phyloP scores from a whole-genome alignment of 2,888 invertebrate genomes.

The Calliphora vomitoria region DNA sequence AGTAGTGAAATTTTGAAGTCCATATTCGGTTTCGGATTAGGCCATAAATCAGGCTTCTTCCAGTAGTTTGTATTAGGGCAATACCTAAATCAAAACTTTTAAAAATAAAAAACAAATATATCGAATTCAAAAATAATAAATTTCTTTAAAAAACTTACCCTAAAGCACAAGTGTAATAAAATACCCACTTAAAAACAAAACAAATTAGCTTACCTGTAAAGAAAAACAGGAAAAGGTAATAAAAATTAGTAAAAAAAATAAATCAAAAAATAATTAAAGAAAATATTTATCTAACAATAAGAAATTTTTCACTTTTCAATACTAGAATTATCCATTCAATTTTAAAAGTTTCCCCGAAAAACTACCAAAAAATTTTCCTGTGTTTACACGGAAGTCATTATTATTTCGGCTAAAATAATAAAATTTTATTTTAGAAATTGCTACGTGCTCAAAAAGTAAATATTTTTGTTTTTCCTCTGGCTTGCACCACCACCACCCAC shows the following conservation, averaged over 20 bases:
- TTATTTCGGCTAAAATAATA: constrained; percentile 4
- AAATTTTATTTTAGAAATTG: background rate
- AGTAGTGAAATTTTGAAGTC: no score
- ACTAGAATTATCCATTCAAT: background rate
- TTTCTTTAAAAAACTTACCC: constrained; percentile 19
- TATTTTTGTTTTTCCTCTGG: background rate
- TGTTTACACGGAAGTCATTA: constrained; percentile 44
- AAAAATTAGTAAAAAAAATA: constrained; percentile 32
- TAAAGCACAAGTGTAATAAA: constrained; percentile 1
- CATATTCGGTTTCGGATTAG: no score
- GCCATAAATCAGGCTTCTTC: no score
- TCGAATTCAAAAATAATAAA: no score
- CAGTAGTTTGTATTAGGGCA: no score
- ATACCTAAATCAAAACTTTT: no score
- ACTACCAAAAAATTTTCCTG: constrained; percentile 30
- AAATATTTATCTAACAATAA: background rate
- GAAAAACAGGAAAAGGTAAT: constrained; percentile 32
- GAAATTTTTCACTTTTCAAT: constrained; percentile 8
- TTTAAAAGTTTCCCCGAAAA: background rate
- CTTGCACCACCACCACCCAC: background rate
- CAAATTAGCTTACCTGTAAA: constrained; percentile 63
- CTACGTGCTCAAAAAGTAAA: background rate
- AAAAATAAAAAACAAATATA: no score
- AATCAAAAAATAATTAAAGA: constrained; percentile 7
- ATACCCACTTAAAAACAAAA: background rate